These are phyloP conservation scores for Atherinomorus stipes DNA, from an alignment of 2,113 vertebrate species.

Conservation along the genomic window DNA sequence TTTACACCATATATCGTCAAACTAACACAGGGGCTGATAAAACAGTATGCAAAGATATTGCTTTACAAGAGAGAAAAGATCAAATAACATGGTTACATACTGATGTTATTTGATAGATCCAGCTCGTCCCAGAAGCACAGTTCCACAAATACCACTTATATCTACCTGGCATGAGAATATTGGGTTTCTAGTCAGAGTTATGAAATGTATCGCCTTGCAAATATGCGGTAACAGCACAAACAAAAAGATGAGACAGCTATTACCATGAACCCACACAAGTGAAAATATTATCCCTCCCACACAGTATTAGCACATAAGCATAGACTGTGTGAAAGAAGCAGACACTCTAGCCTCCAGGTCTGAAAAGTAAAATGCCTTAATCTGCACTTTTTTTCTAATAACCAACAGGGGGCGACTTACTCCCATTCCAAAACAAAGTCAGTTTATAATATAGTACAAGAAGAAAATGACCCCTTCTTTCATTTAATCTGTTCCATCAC, in stretches of 20 bases:
- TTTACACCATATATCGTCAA: conserved; percentile 44
- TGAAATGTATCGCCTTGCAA: conserved; percentile 73
- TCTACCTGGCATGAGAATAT: conserved; percentile 72
- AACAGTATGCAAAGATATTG: conserved; percentile 65
- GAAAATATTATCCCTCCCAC: conserved; percentile 69
- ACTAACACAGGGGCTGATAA: conserved; percentile 39
- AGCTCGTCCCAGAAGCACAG: conserved; percentile 56
- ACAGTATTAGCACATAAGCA: conserved; percentile 49
- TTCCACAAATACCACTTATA: conserved; percentile 73
- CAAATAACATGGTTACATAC: conserved; percentile 72
- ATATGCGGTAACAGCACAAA: conserved; percentile 70
- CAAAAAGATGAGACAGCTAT: conserved; percentile 72
- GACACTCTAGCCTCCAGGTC: conserved; percentile 7
- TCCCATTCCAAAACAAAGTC: background rate
- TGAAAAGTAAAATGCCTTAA: background rate
- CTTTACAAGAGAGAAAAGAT: conserved; percentile 60
- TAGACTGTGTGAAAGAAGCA: conserved; percentile 9
- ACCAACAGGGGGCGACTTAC: background rate
- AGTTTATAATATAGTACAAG: no score
- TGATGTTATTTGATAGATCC: conserved; percentile 72
- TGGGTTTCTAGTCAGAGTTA: conserved; percentile 66
- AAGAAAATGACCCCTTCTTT: no score
- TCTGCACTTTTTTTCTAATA: background rate
- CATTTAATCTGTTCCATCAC: no score
- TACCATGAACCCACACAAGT: conserved; percentile 66